phyloP scores from a whole-genome alignment of 2,113 vertebrate genomes.

The Gallinago undulata region DNA sequence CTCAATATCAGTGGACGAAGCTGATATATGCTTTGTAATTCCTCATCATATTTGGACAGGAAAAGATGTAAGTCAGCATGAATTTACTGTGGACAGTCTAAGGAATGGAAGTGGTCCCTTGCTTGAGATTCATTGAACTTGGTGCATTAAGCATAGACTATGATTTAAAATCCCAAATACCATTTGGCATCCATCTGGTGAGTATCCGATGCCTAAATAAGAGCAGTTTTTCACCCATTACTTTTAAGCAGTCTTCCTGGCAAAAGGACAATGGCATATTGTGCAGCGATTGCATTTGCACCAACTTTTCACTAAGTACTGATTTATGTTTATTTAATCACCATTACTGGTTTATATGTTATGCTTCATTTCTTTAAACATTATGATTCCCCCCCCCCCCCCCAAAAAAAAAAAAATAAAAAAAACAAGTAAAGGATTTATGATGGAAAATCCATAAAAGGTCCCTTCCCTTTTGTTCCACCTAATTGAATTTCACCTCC shows the following conservation, averaged over 20 bases:
- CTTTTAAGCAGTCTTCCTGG: constrained; percentile 24
- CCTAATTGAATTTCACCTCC: constrained; percentile 58
- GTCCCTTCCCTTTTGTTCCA: constrained; percentile 61
- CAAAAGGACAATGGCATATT: constrained; percentile 31
- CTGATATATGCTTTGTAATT: neutral
- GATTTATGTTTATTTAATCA: constrained; percentile 60
- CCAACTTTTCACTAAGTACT: constrained; percentile 31
- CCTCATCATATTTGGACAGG: neutral
- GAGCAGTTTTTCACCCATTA: neutral
- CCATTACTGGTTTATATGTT: constrained; percentile 34
- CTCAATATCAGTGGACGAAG: neutral
- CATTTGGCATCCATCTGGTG: constrained; percentile 27
- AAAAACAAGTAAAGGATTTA: constrained; percentile 8
- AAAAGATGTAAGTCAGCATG: neutral
- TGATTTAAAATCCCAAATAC: neutral
- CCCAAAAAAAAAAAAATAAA: neutral
- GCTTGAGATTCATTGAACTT: neutral
- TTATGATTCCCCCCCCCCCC: neutral
- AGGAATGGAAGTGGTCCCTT: neutral
- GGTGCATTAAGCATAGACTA: neutral
- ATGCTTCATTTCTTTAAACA: constrained; percentile 57
- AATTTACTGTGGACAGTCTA: neutral
- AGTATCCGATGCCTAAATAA: neutral
- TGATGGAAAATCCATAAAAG: constrained; percentile 57
- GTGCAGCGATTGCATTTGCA: constrained; percentile 22